Base-by-base conservation (phyloP, 2,888 invertebrate genomes). In the Oxyteleia sp. region DNA sequence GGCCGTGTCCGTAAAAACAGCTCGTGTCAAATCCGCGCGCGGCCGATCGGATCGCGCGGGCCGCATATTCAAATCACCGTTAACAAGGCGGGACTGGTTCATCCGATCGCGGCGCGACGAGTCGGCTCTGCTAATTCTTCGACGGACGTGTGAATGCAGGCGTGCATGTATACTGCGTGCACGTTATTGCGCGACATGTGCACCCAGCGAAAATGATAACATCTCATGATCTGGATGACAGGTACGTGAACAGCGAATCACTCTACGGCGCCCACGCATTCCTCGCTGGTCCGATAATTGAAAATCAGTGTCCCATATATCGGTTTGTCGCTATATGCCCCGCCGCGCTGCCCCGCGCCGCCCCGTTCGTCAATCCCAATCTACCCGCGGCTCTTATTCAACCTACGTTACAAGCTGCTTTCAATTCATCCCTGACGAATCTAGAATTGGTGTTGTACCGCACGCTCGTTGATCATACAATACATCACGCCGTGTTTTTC, bases 141-240 rank as follows among this genome's bases (percentile, higher is more conserved):
- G 35, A 13, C 57, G 59, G 59, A 59, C 80, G 75, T 80, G 83
- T 71, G 75, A 80, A 80, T 71, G 74, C 79, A 76, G 35, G 72
- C 69, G 63, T 69, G 74, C 53, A 59, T 71, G 71, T 76, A 69
- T 63, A 81, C 72, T 38, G 23, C 66, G 78, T 51, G 72, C 63
- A 75, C 71, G 69, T 79, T 75, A 79, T 84, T 75, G 78, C 76
- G 55, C 82, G 82, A 71, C 78, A 84, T 75, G 82, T 81, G 81
- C 78, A 78, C 51, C 76, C 71, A 71, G 69, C 45, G 74, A 74
- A 85, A 85, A 85, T 84, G 84, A 86, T 84, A 85, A 85, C 88
- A 89, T 88, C 87, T 89, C 88, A 86, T 87, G 87, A 87, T 87
- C 87, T 87, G 84, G 85, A 82, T 88, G 87, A 86, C 87, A 85